Evolutionary conservation across 1,140 invertebrate genomes (phyloP).

Genomic region (Ylistrum balloti): DNA sequence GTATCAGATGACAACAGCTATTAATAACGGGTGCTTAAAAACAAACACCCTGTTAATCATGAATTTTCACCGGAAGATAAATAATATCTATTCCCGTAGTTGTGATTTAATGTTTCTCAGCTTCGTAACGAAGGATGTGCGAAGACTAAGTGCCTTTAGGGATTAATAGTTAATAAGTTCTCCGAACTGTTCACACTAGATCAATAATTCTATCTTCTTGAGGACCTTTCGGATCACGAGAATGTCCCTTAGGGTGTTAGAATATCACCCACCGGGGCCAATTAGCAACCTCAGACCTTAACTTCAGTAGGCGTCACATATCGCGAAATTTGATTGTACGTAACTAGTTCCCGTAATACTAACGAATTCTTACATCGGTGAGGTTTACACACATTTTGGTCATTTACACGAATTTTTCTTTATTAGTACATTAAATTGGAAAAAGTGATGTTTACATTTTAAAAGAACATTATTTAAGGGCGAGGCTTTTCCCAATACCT

Average conservation of each 20-base stretch:
- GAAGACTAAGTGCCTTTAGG: neutral
- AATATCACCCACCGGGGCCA: neutral
- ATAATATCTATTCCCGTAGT: neutral
- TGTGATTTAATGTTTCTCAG: conserved; percentile 2
- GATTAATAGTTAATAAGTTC: neutral
- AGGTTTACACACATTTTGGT: too few relatives aligned
- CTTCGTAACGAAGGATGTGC: neutral
- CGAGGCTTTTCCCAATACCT: too few relatives aligned
- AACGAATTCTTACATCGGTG: neutral
- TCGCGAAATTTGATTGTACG: neutral
- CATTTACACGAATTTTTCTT: too few relatives aligned
- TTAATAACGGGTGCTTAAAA: neutral
- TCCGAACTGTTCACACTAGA: neutral
- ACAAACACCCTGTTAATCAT: neutral
- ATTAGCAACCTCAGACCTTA: neutral
- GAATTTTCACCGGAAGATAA: neutral
- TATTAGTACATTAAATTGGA: too few relatives aligned
- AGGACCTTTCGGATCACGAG: conserved; percentile 5
- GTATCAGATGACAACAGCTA: neutral
- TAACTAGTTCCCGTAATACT: neutral
- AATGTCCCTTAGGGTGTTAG: neutral
- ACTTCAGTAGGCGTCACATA: neutral
- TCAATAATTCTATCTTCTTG: neutral
- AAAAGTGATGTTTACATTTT: too few relatives aligned
- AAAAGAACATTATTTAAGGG: too few relatives aligned